phyloP scores from a whole-genome alignment of 2,888 invertebrate species.

The Pterostichus niger region DNA sequence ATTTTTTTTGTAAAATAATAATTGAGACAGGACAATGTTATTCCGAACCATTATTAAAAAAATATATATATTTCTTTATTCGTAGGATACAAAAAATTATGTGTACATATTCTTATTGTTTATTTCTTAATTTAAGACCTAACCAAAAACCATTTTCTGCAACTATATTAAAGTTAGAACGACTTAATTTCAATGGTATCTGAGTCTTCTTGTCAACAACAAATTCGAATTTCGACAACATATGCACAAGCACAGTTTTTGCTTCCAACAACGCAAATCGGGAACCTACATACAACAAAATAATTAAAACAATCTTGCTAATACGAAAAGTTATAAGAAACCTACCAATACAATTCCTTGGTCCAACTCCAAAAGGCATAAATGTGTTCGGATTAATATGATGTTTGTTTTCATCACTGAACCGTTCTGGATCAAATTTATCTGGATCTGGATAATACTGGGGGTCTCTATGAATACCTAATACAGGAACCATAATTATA shows the following conservation, averaged over 20 bases:
- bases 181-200: conserved; percentile 71
- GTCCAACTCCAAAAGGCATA: conserved; percentile 78
- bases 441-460: conserved; percentile 80
- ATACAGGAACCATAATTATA: conserved; percentile 77
- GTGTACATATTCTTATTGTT: no score
- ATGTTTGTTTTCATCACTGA: conserved; percentile 78
- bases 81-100: no score
- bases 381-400: conserved; percentile 78
- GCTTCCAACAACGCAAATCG: conserved; percentile 74
- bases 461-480: conserved; percentile 79
- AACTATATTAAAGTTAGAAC: conserved; percentile 68
- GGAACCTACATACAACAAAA: conserved; percentile 66
- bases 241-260: conserved; percentile 72
- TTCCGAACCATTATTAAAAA: no score
- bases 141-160: background rate
- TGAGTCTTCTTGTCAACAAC: conserved; percentile 72
- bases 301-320: conserved; percentile 25
- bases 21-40: no score
- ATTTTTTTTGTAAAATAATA: no score
- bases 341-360: conserved; percentile 75
- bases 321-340: background rate
- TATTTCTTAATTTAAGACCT: background rate
- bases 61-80: no score
- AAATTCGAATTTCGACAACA: conserved; percentile 72
- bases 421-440: conserved; percentile 79